Evolutionary conservation across 2,888 invertebrate species (phyloP), one percentile per base, ranked within the genome.

Genomic region (Caenorhabditis uteleia): DNA sequence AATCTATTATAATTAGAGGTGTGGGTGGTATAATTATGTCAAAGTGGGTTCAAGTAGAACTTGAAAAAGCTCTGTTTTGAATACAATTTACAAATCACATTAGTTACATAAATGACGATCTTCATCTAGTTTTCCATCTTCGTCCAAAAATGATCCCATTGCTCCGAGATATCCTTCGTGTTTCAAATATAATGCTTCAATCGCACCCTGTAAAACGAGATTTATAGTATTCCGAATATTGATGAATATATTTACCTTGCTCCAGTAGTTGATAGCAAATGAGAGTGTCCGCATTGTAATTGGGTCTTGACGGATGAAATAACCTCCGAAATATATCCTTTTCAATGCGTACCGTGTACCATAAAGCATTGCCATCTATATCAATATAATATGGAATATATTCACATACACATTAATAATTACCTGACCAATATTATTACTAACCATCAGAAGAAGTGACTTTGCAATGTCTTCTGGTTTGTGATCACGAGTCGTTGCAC

Each of bases 141-240:
- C 71, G 38, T 75, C 75, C 12, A 89, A 84, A 84, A 89, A 89
- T 31, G 89, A 89, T 16, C 89, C 89, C 62, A 89, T 89, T 1
- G 89, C 89, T 39, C 89, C 89, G 26, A 89, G 84, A 77, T 89
- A 89, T 6, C 89, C 89, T 84, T 89, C 89, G 82, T 89, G 89
- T 23, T 89, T 85, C 42, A 89, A 84, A 83, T 89, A 89, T 60
- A 89, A 84, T 3, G 89, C 88, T 75, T 89, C 88, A 6, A 89
- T 88, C 73, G 87, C 86, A 29, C 88, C 88, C 85, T 84, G 56
- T 50, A 65, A 57, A 43, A 38, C 12, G n/a, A 23, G 26, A 21
- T 23, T 39, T 27, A 21, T 16, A 33, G 23, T 45, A 31, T 46
- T 36, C 14, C 16, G 18, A 44, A 29, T 31, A 8, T 27, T 26